phyloP scores from a whole-genome alignment of 2,888 invertebrate genomes.

The Clitarchus hookeri region DNA sequence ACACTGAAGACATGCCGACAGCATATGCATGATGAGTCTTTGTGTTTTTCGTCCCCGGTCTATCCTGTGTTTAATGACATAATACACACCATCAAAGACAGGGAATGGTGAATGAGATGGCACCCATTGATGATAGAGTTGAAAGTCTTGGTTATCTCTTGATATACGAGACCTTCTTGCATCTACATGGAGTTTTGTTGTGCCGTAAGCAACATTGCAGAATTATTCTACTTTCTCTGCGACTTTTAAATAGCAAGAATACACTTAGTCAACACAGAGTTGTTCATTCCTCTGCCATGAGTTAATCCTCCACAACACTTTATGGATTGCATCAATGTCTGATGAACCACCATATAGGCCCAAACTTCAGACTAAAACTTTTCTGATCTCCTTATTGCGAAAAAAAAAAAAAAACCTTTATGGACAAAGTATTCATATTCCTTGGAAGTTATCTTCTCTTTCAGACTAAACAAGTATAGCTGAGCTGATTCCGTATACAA shows the following conservation, averaged over 20 bases:
- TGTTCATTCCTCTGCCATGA: neutral
- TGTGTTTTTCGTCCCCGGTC: neutral
- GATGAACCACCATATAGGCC: constrained; percentile 27
- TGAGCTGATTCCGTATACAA: constrained; percentile 40
- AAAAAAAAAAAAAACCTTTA: constrained; percentile 2
- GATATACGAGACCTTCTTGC: constrained; percentile 1
- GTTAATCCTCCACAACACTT: constrained; percentile 1
- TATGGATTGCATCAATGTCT: neutral
- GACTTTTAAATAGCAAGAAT: neutral
- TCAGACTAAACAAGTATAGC: constrained; percentile 37
- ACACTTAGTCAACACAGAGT: neutral
- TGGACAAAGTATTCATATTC: constrained; percentile 20
- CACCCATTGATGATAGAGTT: neutral
- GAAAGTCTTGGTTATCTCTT: neutral
- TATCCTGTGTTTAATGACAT: too few relatives aligned
- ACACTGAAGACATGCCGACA: too few relatives aligned
- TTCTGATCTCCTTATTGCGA: constrained; percentile 23
- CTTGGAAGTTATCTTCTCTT: constrained; percentile 24
- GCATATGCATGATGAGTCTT: neutral
- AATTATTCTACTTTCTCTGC: neutral
- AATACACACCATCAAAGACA: neutral
- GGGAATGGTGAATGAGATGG: neutral
- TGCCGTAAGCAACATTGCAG: neutral
- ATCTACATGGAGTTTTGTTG: neutral
- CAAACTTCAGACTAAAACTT: constrained; percentile 25